Conservation (phyloP, 2,888 invertebrate genomes). For the Athalia circularis region DNA sequence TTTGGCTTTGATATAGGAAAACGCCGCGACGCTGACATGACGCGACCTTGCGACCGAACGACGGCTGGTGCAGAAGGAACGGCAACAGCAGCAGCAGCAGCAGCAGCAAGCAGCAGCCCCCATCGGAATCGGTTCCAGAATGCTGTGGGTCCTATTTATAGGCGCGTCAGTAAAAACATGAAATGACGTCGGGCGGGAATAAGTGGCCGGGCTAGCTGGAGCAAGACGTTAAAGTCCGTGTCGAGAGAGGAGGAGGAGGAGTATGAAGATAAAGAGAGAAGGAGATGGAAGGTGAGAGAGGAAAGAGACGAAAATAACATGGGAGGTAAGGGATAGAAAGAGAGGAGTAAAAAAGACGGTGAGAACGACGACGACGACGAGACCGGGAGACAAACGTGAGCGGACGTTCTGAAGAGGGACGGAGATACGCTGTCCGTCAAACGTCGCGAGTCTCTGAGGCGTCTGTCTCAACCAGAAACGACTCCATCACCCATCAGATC, state of each 20-base stretch:
- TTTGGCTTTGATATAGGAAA: constrained; percentile 35
- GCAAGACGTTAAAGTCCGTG: constrained; percentile 32
- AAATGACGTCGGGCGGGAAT: constrained; percentile 57
- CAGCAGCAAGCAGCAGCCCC: constrained; percentile 55
- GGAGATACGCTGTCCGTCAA: constrained; percentile 63
- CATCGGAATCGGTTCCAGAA: constrained; percentile 40
- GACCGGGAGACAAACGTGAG: constrained; percentile 55
- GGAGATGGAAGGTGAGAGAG: constrained; percentile 1
- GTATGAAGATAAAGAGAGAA: background rate
- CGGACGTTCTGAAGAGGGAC: constrained; percentile 49
- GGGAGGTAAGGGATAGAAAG: background rate
- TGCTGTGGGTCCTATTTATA: constrained; percentile 63
- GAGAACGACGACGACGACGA: constrained; percentile 18
- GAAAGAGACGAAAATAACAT: background rate
- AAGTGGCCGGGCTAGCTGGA: constrained; percentile 42
- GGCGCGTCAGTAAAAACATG: constrained; percentile 63
- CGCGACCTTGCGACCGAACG: constrained; percentile 58
- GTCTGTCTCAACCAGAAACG: constrained; percentile 64
- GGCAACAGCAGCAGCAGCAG: constrained; percentile 56
- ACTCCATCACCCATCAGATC: constrained; percentile 68
- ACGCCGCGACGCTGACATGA: constrained; percentile 48
- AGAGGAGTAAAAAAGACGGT: background rate
- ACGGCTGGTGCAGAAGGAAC: constrained; percentile 58
- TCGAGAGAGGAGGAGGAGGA: constrained; percentile 12
- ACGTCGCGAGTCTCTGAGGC: constrained; percentile 62